Evolutionary conservation across 1,140 invertebrate species (phyloP).

Genomic region (Vanessa tameamea): DNA sequence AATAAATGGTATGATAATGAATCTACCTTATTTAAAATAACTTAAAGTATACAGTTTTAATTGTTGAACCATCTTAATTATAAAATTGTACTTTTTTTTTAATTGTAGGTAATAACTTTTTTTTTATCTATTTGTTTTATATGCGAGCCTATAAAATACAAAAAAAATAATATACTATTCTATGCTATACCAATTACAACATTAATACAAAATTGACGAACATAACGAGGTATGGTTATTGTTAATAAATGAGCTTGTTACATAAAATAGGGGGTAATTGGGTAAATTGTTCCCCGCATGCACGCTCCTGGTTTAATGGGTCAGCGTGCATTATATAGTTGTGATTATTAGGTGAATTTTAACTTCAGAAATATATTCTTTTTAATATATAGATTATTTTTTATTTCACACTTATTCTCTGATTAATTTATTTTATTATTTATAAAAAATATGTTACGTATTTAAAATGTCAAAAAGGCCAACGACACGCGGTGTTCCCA

Average conservation of each 20-base stretch:
- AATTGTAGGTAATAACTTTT: not conserved
- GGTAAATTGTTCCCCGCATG: slow-evolving; percentile 7
- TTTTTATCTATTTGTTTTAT: not conserved
- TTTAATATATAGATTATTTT: too few relatives aligned
- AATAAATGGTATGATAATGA: too few relatives aligned
- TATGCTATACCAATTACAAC: not conserved
- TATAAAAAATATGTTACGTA: too few relatives aligned
- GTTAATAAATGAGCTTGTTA: slow-evolving; percentile 9
- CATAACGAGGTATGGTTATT: not conserved
- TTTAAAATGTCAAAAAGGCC: slow-evolving; percentile 28
- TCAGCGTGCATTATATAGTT: not conserved
- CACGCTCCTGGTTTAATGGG: not conserved
- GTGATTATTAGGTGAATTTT: too few relatives aligned
- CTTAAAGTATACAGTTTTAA: too few relatives aligned
- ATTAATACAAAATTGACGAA: not conserved
- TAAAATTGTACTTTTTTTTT: too few relatives aligned
- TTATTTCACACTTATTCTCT: not conserved
- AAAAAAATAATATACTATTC: too few relatives aligned
- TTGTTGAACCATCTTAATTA: too few relatives aligned
- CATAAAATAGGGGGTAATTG: not conserved
- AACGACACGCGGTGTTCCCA: slow-evolving; percentile 45
- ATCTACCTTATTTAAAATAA: too few relatives aligned
- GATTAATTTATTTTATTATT: too few relatives aligned
- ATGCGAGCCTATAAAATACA: not conserved
- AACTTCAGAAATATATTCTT: too few relatives aligned